These are phyloP conservation scores for Cyclophora punctaria DNA, from an alignment of 2,888 invertebrate genomes.

Conservation along the genomic window DNA sequence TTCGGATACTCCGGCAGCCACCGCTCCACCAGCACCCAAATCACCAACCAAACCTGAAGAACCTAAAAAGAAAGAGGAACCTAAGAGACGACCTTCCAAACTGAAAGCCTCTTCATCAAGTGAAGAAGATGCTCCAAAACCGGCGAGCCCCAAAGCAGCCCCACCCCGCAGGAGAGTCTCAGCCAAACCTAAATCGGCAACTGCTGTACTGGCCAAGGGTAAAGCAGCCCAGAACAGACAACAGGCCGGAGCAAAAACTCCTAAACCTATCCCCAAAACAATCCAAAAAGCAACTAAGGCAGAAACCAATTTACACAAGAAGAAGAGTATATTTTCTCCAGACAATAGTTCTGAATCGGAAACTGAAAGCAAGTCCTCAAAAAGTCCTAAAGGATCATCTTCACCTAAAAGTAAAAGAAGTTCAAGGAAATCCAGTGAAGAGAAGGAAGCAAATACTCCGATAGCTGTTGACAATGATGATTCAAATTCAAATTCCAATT, in stretches of 20 bases:
- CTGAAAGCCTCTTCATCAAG: conserved; percentile 73
- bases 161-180: conserved; percentile 68
- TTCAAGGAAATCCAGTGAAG: conserved; percentile 56
- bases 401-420: conserved; percentile 46
- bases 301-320: conserved; percentile 64
- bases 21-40: conserved; percentile 37
- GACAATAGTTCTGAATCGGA: conserved; percentile 77
- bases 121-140: conserved; percentile 75
- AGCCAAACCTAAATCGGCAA: conserved; percentile 78
- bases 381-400: conserved; percentile 36
- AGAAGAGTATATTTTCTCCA: conserved; percentile 88
- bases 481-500: conserved; percentile 33
- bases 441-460: conserved; percentile 40
- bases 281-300: conserved; percentile 44
- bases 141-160: conserved; percentile 45
- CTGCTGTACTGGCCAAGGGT: conserved; percentile 76
- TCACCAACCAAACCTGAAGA: conserved; percentile 57
- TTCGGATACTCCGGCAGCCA: conserved; percentile 45
- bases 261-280: conserved; percentile 55
- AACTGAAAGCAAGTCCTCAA: conserved; percentile 54
- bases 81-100: conserved; percentile 53
- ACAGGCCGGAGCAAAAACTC: conserved; percentile 57
- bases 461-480: conserved; percentile 48
- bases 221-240: conserved; percentile 38
- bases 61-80: conserved; percentile 50